Conservation (phyloP, 2,888 invertebrate species). For the Athripsodes cinereus region DNA sequence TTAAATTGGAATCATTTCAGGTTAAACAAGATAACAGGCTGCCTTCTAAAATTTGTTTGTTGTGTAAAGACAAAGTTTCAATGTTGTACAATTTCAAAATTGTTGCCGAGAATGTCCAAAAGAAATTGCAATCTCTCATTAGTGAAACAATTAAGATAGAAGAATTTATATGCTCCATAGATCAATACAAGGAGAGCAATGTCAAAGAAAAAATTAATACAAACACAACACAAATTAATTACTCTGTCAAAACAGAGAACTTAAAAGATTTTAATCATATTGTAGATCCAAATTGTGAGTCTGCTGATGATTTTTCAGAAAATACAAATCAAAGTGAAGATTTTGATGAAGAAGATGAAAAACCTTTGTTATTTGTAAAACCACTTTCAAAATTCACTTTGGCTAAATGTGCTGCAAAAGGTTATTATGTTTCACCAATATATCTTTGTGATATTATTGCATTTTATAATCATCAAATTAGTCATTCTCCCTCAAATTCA, state of each 20-base stretch:
- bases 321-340: background rate
- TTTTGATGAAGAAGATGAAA: background rate
- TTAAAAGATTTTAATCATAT: background rate
- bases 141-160: background rate
- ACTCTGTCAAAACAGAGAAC: background rate
- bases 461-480: no score
- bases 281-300: background rate
- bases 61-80: conserved; percentile 9
- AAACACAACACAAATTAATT: background rate
- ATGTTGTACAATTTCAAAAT: conserved; percentile 16
- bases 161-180: background rate
- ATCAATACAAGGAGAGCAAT: background rate
- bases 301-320: background rate
- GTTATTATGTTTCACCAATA: no score
- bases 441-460: no score
- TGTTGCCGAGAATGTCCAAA: conserved; percentile 14
- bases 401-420: background rate
- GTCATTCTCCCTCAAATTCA: no score
- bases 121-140: background rate
- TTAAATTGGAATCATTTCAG: conserved; percentile 5
- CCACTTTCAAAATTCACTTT: background rate
- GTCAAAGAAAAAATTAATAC: no score
- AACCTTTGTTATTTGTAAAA: background rate
- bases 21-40: conserved; percentile 12
- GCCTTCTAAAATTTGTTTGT: conserved; percentile 17